These are phyloP conservation scores for Drosophila mercatorum DNA, from an alignment of 2,888 invertebrate species.

Conservation along the genomic window DNA sequence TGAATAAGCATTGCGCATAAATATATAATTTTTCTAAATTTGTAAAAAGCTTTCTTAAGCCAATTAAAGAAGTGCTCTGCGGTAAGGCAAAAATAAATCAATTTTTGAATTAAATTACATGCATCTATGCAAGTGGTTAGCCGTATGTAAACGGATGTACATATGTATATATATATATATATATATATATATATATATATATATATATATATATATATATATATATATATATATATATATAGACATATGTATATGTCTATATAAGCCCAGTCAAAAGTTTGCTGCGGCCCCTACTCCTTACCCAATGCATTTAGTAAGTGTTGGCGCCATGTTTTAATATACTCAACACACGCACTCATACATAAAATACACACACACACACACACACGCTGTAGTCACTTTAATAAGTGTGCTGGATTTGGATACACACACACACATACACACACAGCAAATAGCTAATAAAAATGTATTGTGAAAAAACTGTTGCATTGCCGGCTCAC, in stretches of 20 bases:
- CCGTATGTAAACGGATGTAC: neutral
- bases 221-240: neutral
- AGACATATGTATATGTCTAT: neutral
- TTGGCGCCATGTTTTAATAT: conserved; percentile 28
- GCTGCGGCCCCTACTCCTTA: neutral
- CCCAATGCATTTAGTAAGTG: conserved; percentile 37
- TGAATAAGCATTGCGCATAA: too few relatives aligned
- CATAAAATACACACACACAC: conserved; percentile 5
- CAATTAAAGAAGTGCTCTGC: conserved; percentile 17
- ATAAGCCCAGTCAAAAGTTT: conserved; percentile 21
- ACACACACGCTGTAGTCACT: conserved; percentile 21
- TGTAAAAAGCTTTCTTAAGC: neutral
- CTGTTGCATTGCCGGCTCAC: conserved; percentile 71
- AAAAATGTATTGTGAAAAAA: conserved; percentile 70
- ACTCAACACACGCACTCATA: conserved; percentile 10
- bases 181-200: neutral
- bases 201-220: conserved; percentile 13
- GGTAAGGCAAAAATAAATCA: conserved; percentile 41
- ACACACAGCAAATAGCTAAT: conserved; percentile 53
- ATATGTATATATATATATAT: neutral
- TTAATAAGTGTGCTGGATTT: conserved; percentile 57
- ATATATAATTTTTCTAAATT: neutral
- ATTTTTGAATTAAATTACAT: conserved; percentile 38
- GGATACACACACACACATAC: conserved; percentile 37
- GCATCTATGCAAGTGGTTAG: conserved; percentile 2